Evolutionary conservation across 2,888 invertebrate genomes (phyloP).

Genomic region (Sphecodes monilicornis): DNA sequence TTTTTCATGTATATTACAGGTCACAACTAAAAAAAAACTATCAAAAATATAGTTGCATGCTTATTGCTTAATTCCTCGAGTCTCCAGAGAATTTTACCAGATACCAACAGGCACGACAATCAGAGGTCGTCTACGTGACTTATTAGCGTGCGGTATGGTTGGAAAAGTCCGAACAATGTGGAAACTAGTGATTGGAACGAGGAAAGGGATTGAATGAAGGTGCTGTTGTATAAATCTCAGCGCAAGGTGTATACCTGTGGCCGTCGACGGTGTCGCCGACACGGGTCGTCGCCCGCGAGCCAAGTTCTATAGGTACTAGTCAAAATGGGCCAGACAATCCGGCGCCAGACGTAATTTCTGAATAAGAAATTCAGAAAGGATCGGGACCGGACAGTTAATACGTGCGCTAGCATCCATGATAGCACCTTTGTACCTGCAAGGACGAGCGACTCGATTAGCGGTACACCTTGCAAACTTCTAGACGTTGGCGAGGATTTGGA

Average conservation of each 20-base stretch:
- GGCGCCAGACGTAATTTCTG: constrained; percentile 16
- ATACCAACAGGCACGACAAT: background rate
- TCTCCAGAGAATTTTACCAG: background rate
- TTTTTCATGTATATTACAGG: too few relatives aligned
- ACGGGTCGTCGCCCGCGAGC: background rate
- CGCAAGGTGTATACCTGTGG: too few relatives aligned
- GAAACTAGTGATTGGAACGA: background rate
- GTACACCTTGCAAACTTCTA: background rate
- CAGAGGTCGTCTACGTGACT: background rate
- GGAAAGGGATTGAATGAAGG: background rate
- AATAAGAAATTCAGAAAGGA: background rate
- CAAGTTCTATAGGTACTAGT: background rate
- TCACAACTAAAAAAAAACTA: too few relatives aligned
- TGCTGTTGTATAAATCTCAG: background rate
- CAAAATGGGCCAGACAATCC: constrained; percentile 15
- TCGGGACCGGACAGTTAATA: background rate
- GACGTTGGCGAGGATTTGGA: background rate
- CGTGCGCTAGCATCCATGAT: constrained; percentile 15
- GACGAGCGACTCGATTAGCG: constrained; percentile 23
- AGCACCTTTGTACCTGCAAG: constrained; percentile 19
- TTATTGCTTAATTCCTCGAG: background rate
- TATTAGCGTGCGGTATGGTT: background rate
- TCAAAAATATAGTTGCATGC: too few relatives aligned
- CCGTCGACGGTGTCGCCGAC: background rate
- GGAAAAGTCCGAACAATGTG: background rate